Evolutionary conservation across 2,888 invertebrate genomes (phyloP).

Genomic region (Drosophila rubida): DNA sequence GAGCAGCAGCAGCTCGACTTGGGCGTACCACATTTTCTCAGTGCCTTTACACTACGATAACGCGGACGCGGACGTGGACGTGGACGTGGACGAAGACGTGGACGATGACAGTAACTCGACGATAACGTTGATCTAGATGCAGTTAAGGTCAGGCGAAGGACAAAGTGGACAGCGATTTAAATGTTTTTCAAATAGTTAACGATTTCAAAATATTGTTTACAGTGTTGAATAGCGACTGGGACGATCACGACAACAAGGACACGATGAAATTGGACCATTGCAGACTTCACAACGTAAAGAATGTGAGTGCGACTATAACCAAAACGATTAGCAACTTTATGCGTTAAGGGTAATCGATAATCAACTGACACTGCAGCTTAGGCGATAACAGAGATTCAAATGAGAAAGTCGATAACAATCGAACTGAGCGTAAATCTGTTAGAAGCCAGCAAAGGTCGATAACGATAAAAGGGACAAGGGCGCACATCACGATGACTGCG

Average conservation of each 20-base stretch:
- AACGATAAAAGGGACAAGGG: background rate
- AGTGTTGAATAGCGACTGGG: background rate
- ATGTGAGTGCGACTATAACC: background rate
- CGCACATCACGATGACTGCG: background rate
- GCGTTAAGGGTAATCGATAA: too few relatives aligned
- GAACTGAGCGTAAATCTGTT: background rate
- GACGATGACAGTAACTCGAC: background rate
- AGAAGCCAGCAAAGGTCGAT: background rate
- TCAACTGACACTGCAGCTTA: background rate
- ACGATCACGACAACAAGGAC: background rate
- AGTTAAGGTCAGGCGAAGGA: too few relatives aligned
- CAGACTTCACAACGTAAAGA: background rate
- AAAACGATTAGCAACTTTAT: too few relatives aligned
- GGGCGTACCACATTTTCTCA: conserved; percentile 84
- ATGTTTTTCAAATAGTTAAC: too few relatives aligned
- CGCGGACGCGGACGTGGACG: conserved; percentile 2
- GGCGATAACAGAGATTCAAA: background rate
- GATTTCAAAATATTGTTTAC: too few relatives aligned
- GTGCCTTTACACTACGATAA: conserved; percentile 77
- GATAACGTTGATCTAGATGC: too few relatives aligned
- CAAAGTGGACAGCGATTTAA: too few relatives aligned
- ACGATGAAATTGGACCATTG: too few relatives aligned
- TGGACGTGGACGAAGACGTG: conserved; percentile 11
- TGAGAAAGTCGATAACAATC: background rate
- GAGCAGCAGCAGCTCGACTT: conserved; percentile 83